A percentile compares a stretch with the other conserved stretches of the same genome.
Conservation (phyloP, 2,888 invertebrate genomes). For the Schizaphis graminum region DNA sequence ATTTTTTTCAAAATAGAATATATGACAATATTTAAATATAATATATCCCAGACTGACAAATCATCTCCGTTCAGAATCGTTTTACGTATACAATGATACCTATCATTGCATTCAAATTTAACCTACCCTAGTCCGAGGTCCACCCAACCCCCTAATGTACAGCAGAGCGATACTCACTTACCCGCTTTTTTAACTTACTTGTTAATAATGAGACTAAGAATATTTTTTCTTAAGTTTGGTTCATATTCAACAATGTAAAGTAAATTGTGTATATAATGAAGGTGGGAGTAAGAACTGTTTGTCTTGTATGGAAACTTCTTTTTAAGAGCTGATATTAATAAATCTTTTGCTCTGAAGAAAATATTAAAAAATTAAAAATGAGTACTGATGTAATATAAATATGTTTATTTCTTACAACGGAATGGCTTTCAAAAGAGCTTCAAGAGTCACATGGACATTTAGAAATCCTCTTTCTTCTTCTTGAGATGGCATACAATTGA, state of each 20-base stretch:
- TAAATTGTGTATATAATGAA: conserved; percentile 84
- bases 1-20: too few relatives aligned
- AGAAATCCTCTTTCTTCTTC: conserved; percentile 75
- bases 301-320: conserved; percentile 84
- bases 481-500: conserved; percentile 75
- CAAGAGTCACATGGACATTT: conserved; percentile 76
- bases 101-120: too few relatives aligned
- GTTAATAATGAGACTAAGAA: conserved; percentile 82
- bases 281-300: conserved; percentile 78
- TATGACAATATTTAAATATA: too few relatives aligned
- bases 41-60: too few relatives aligned
- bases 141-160: too few relatives aligned
- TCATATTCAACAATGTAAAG: conserved; percentile 83
- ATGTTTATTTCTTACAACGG: conserved; percentile 74
- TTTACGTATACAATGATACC: too few relatives aligned
- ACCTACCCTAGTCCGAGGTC: too few relatives aligned
- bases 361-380: conserved; percentile 63
- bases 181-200: conserved; percentile 77
- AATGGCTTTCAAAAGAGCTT: conserved; percentile 73
- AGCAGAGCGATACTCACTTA: too few relatives aligned
- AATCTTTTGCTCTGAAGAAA: conserved; percentile 77
- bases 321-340: conserved; percentile 78
- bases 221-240: conserved; percentile 78
- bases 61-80: too few relatives aligned
- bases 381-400: conserved; percentile 19